A percentile compares a stretch with the other conserved stretches of the same genome.
Evolutionary conservation across 2,113 vertebrate species (phyloP).

Genomic region (Thinocorus orbignyianus): DNA sequence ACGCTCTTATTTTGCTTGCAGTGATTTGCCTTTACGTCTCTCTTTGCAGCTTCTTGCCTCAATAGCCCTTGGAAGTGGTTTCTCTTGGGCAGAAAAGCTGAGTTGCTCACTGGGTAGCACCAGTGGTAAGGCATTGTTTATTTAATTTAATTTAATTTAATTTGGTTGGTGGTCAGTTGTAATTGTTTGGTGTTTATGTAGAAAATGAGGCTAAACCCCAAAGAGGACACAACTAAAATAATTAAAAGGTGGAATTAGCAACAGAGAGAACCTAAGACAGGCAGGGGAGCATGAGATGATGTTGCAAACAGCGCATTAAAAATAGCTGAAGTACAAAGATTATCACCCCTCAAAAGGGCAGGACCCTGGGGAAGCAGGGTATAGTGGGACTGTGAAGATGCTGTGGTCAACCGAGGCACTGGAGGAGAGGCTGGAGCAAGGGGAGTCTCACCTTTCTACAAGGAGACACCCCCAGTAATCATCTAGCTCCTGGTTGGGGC

Average conservation of each 20-base stretch:
- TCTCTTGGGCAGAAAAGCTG: neutral
- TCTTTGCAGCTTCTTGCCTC: neutral
- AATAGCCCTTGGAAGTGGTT: neutral
- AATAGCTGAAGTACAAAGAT: neutral
- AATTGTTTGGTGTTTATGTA: neutral
- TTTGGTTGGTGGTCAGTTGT: too few species aligned
- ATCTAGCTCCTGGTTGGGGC: neutral
- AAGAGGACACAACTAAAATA: neutral
- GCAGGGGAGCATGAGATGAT: neutral
- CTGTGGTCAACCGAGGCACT: neutral
- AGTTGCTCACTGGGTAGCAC: neutral
- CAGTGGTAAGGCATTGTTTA: neutral
- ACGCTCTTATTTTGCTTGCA: neutral
- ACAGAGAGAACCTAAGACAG: neutral
- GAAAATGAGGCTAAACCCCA: neutral
- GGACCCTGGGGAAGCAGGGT: rapidly evolving
- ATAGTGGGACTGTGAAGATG: neutral
- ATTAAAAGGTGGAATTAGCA: neutral
- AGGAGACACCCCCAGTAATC: too few species aligned
- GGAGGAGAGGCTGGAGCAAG: neutral
- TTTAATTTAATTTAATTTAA: neutral
- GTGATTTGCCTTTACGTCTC: neutral
- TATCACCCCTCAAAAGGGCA: neutral
- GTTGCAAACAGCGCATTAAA: neutral
- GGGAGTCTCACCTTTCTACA: neutral